A percentile compares a stretch with the other conserved stretches of the same genome.
phyloP scores from a whole-genome alignment of 2,888 invertebrate genomes.

The Morpho helenor region DNA sequence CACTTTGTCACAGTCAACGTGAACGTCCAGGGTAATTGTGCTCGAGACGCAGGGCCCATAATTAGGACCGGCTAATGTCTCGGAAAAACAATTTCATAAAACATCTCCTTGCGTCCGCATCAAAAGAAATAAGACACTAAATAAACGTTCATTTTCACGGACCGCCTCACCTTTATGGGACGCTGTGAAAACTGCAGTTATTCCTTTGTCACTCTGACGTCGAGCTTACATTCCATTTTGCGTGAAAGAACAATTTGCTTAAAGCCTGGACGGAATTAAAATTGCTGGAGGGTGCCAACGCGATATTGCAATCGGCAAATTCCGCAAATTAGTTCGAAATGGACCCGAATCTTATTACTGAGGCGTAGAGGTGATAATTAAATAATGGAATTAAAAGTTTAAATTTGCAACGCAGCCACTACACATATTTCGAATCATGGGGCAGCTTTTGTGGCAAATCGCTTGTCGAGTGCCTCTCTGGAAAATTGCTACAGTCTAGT shows the following conservation, averaged over 20 bases:
- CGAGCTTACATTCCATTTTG: constrained; percentile 47
- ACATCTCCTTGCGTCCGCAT: constrained; percentile 62
- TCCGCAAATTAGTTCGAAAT: constrained; percentile 32
- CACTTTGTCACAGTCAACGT: constrained; percentile 71
- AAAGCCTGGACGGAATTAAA: constrained; percentile 52
- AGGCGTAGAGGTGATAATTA: constrained; percentile 42
- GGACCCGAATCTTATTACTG: constrained; percentile 33
- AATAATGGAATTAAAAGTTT: constrained; percentile 30
- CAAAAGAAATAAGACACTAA: constrained; percentile 72
- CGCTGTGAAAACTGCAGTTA: constrained; percentile 48
- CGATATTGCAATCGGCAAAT: constrained; percentile 41
- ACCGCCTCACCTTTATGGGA: constrained; percentile 52
- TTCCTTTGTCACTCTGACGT: constrained; percentile 35
- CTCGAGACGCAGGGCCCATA: constrained; percentile 55
- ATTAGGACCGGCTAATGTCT: constrained; percentile 73
- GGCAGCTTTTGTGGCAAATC: constrained; percentile 44
- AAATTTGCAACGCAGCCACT: constrained; percentile 36
- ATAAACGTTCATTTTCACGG: constrained; percentile 66
- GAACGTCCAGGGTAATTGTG: constrained; percentile 69
- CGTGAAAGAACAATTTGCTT: constrained; percentile 57
- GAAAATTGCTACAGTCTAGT: constrained; percentile 35
- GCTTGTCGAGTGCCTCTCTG: constrained; percentile 34
- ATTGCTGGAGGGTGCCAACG: constrained; percentile 46
- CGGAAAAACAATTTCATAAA: constrained; percentile 78
- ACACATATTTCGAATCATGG: constrained; percentile 39